Percentiles rank a stretch among this genome's conserved stretches.
phyloP scores from a whole-genome alignment of 2,797 vertebrate genomes.

The Alauda arvensis region DNA sequence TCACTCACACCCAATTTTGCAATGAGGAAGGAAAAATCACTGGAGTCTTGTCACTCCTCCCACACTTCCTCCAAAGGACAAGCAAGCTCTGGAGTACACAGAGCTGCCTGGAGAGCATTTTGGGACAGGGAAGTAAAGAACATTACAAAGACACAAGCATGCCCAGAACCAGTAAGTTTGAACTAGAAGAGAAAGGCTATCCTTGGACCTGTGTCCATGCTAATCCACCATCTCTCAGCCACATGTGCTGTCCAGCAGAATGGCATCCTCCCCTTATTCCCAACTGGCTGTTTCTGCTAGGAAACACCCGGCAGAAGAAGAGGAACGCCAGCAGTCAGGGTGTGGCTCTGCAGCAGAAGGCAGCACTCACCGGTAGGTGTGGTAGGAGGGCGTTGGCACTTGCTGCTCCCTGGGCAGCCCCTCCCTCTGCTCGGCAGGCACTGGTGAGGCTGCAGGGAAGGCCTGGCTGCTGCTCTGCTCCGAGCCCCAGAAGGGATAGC shows the following conservation, averaged over 20 bases:
- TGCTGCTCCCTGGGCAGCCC: conserved; percentile 80
- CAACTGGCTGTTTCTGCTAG: background rate
- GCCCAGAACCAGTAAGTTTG: background rate
- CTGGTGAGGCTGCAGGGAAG: conserved; percentile 66
- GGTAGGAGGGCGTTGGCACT: conserved; percentile 75
- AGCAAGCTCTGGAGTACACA: background rate
- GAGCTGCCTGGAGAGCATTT: background rate
- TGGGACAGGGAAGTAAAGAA: background rate
- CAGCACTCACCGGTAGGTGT: conserved; percentile 76
- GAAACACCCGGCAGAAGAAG: background rate
- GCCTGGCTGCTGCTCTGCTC: conserved; percentile 68
- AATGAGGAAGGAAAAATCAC: background rate
- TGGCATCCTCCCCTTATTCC: background rate
- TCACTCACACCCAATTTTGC: background rate
- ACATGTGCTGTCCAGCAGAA: background rate
- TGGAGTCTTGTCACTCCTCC: background rate
- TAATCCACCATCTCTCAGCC: background rate
- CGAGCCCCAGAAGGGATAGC: conserved; percentile 76
- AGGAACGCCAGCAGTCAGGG: background rate
- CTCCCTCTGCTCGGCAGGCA: conserved; percentile 66
- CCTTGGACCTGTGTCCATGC: background rate
- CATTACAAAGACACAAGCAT: background rate
- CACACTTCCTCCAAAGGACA: background rate
- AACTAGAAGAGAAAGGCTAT: background rate
- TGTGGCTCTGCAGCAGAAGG: background rate